Base-by-base conservation (phyloP, 2,113 vertebrate genomes). In the Cavia aperea region DNA sequence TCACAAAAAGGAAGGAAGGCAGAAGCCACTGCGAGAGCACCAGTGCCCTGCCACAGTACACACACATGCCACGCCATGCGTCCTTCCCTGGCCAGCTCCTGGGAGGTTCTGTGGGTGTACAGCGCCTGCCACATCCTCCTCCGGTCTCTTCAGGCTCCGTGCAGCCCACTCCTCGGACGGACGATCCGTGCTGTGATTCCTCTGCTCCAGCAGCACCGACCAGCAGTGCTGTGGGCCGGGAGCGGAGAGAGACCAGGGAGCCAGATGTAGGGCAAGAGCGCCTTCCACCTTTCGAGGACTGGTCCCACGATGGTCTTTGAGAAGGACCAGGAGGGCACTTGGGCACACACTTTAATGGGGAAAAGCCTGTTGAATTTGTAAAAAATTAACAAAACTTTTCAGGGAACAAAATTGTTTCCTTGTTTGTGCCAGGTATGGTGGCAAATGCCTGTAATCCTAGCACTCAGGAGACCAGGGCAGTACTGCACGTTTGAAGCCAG, bases 391-490 rank as follows among this genome's bases (percentile, higher is more conserved):
- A 79, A 85, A 85, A 46, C 31, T 66, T 78, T 73, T 36, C 11
- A 63, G 24, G 66, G 54, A 58, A 90, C 60, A 78, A 82, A 92
- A 60, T 94, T 92, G 16, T 92, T 90, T 92, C 83, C 33, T 36
- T 49, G 63, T 92, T 65, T 5, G 33, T 24, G 11, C 46, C 1
- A 4, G 2, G 46, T 23, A 19, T 79, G 66, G 66, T 70, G 36
- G 18, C 36, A 21, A 36, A n/a, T n/a, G 36, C 33, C 16, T 70
- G 16, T 70, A n/a, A 70, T n/a, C 66, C 66, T 19, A n/a, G 33
- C 66, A 19, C 66, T 70, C 3, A 1, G 36, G 33, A n/a, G 36
- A 36, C 33, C n/a, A 36, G n/a, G 36, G 66, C 66, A 70, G 36
- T 16, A 70, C n/a, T n/a, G 16, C 66, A n/a, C 19, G 66, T 70